These are phyloP conservation scores for Orchestes rusci DNA, from an alignment of 2,888 invertebrate species.

Conservation along the genomic window DNA sequence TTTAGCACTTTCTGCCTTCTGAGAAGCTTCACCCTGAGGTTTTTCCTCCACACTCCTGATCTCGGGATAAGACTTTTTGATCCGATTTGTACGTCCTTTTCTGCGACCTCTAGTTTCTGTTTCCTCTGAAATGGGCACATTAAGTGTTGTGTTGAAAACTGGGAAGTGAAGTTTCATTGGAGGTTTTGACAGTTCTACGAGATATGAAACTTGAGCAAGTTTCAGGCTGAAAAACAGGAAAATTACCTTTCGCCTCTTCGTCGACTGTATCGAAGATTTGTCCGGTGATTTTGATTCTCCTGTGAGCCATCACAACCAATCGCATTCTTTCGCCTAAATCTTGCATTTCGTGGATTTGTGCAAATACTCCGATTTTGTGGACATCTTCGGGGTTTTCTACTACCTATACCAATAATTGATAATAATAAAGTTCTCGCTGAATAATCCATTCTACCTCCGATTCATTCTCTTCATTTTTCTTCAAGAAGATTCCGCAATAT, in stretches of 20 bases:
- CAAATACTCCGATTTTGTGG: slow-evolving; percentile 89
- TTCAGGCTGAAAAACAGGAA: too few relatives aligned
- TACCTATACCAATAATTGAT: slow-evolving; percentile 11
- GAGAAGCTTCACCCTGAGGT: slow-evolving; percentile 1
- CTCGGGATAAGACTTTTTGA: slow-evolving; percentile 34
- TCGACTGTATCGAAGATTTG: slow-evolving; percentile 70
- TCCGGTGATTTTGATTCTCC: slow-evolving; percentile 74
- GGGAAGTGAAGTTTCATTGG: slow-evolving; percentile 76
- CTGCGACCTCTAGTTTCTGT: slow-evolving; percentile 48
- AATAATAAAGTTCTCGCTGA: not conserved
- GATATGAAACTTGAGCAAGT: slow-evolving; percentile 4
- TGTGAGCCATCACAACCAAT: slow-evolving; percentile 91
- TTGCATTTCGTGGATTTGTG: slow-evolving; percentile 96
- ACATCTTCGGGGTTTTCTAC: slow-evolving; percentile 79
- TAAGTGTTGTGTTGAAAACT: slow-evolving; percentile 73
- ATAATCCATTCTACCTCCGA: slow-evolving; percentile 49
- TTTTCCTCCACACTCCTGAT: slow-evolving; percentile 24
- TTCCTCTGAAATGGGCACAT: slow-evolving; percentile 67
- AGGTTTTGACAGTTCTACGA: too few relatives aligned
- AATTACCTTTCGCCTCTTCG: slow-evolving; percentile 48
- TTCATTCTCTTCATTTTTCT: slow-evolving; percentile 83
- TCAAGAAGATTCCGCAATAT: slow-evolving; percentile 94
- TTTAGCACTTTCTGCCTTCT: slow-evolving; percentile 11
- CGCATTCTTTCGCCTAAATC: slow-evolving; percentile 85
- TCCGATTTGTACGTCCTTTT: slow-evolving; percentile 41